Conservation (phyloP, 2,888 invertebrate genomes). For the Amiota communis region DNA sequence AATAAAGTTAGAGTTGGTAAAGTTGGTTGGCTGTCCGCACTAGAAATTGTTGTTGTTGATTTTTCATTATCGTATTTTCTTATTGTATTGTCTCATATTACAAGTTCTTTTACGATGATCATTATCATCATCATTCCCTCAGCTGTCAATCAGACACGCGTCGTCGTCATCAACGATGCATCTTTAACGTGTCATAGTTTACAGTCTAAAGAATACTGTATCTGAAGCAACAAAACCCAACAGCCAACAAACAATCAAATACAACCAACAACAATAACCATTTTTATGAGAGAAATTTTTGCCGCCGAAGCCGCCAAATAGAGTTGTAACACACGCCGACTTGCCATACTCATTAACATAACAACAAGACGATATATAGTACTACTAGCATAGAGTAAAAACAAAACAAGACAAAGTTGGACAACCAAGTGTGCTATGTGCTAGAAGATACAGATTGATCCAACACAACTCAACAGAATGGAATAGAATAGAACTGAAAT, state of each 20-base stretch:
- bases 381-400: too few species aligned
- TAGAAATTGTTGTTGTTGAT: background rate
- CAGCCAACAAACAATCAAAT: too few species aligned
- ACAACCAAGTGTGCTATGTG: too few species aligned
- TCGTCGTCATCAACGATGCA: slow-evolving; percentile 10
- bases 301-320: background rate
- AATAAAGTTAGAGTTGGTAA: background rate
- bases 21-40: background rate
- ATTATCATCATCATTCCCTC: background rate
- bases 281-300: too few species aligned
- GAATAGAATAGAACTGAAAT: background rate
- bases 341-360: slow-evolving; percentile 15
- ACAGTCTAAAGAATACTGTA: background rate
- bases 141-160: slow-evolving; percentile 21
- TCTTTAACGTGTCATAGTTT: slow-evolving; percentile 18
- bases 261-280: too few species aligned
- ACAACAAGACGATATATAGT: background rate
- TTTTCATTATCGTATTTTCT: too few species aligned
- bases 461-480: background rate
- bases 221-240: too few species aligned
- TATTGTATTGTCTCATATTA: too few species aligned
- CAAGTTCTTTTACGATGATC: too few species aligned
- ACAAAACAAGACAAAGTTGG: too few species aligned
- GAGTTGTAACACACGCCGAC: background rate
- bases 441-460: too few species aligned